These are phyloP conservation scores for Aphidius gifuensis DNA, from an alignment of 1,140 invertebrate species.

Conservation along the genomic window DNA sequence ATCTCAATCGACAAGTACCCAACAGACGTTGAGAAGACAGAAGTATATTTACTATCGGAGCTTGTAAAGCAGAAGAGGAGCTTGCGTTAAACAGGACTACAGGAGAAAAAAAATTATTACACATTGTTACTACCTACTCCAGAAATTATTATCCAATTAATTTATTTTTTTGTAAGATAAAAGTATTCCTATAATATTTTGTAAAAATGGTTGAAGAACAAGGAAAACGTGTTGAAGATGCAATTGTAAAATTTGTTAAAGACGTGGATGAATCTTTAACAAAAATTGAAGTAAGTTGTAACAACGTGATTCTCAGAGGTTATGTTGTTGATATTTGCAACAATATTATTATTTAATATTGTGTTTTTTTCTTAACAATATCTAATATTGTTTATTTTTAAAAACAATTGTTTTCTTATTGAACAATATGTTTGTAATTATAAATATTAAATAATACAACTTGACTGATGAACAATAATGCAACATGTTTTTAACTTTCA, in stretches of 20 bases:
- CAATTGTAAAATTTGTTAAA: conserved; percentile 75
- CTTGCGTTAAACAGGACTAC: no score
- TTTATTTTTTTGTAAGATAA: background rate
- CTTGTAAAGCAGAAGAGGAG: no score
- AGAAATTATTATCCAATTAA: no score
- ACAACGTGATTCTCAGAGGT: conserved; percentile 4
- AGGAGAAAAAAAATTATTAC: no score
- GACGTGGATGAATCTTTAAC: conserved; percentile 77
- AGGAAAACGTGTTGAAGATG: conserved; percentile 73
- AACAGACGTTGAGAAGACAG: no score
- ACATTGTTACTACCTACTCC: no score
- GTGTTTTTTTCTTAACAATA: background rate
- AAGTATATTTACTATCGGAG: no score
- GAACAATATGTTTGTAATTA: background rate
- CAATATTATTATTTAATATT: background rate
- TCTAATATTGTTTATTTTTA: background rate
- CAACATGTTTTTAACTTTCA: background rate
- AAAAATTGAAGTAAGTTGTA: conserved; percentile 77
- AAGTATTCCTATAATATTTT: background rate
- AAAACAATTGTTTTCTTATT: no score
- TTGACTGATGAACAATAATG: background rate
- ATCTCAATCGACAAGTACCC: no score
- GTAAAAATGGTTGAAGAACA: conserved; percentile 73
- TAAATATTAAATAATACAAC: background rate
- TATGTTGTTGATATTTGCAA: background rate